Evolutionary conservation across 1,140 invertebrate species (phyloP), one percentile per base, ranked within the genome.

Genomic region (Hyphantria cunea): DNA sequence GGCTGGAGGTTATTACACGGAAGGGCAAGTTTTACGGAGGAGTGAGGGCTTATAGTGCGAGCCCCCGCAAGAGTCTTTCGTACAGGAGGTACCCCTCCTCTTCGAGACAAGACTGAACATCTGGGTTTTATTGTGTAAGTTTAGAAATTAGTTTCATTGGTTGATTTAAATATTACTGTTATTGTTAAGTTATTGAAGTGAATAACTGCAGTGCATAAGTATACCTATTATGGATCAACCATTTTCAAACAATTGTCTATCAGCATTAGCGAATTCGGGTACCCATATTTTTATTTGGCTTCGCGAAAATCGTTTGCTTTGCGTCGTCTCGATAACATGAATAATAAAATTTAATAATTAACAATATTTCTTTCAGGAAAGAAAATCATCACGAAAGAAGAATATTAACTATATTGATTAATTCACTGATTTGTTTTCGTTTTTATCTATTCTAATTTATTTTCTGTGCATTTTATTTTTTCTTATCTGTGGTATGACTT

Each of bases 1-100:
- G 95, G 37, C 80, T 97, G 7, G 96, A 97, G 78, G 94, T 98
- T 4, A 95, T 97, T 44, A 78, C 86, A 4, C 80, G 78, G 25
- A 82, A 77, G 58, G 85, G 87, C 10, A 89, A 89, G 48, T 89
- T 88, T 60, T 80, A 86, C 53, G 76, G 75, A 0, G 82, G 81
- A 14, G 68, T 80, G 0, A 67, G 86, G 11, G 80, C 86, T 0
- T 82, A 74, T 34, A 87, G 84, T 42, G 74, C 80, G 0, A 87
- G 84, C 8, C 84, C 84, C 0, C 74, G 82, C 15, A 76, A 69
- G 41, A 74, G 74, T 11, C 45, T 80, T 15, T 44, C 74, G 0
- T 82, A 81, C 52, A 74, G 78, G 50, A 70, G 81, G 56, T 62
- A 77, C 25, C 69, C 74, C 15, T 82, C 86, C 41, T 70, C 74